Evolutionary conservation across 2,113 vertebrate species (phyloP).

Genomic region (Pelvicachromis taeniatus): DNA sequence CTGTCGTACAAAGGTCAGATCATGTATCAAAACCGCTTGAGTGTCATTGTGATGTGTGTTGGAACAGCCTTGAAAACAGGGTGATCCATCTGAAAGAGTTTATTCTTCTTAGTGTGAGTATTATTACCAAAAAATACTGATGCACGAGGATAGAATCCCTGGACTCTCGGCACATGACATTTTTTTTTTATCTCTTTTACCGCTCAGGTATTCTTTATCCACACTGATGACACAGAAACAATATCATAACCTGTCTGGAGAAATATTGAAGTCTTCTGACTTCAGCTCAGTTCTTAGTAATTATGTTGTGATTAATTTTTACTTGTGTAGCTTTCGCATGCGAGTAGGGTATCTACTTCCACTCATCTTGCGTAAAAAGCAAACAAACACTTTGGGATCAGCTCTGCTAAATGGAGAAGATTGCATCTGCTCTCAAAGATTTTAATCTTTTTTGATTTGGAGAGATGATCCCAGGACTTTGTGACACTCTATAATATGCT

Average conservation of each 20-base stretch:
- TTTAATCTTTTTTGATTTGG: conserved; percentile 40
- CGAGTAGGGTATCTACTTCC: background rate
- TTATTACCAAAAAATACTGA: background rate
- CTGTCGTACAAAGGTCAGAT: background rate
- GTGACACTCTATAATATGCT: conserved; percentile 43
- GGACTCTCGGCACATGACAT: background rate
- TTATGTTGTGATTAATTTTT: background rate
- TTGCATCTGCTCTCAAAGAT: conserved; percentile 4
- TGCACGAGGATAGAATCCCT: background rate
- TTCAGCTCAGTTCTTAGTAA: background rate
- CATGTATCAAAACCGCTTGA: background rate
- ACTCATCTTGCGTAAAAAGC: background rate
- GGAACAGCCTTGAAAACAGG: background rate
- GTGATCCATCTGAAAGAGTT: background rate
- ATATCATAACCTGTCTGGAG: background rate
- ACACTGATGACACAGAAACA: background rate
- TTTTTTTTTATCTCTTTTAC: background rate
- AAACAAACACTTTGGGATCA: background rate
- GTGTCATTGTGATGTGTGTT: background rate
- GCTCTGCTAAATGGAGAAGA: conserved; percentile 21
- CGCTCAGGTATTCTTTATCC: background rate
- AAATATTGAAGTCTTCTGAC: background rate
- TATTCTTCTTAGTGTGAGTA: background rate
- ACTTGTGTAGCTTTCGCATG: background rate
- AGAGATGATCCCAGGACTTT: conserved; percentile 39